Evolutionary conservation across 2,888 invertebrate genomes (phyloP).

Genomic region (Prostheceraeus crozeri): DNA sequence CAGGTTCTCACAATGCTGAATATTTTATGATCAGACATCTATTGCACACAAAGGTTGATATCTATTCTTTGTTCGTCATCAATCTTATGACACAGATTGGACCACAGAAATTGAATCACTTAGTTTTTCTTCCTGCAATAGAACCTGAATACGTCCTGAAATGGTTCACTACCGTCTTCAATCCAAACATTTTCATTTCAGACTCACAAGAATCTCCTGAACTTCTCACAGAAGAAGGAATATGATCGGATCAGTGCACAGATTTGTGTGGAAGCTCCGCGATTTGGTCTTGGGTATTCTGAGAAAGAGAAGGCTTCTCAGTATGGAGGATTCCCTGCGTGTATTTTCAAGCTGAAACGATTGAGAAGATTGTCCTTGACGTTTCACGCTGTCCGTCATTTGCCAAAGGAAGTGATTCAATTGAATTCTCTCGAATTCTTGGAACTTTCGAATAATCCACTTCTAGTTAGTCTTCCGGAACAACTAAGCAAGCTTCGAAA

Average conservation of each 20-base stretch:
- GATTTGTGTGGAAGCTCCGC: not conserved
- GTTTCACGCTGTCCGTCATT: not conserved
- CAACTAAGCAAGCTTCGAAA: not conserved
- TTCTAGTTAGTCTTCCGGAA: not conserved
- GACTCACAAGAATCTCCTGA: too few relatives aligned
- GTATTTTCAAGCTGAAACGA: not conserved
- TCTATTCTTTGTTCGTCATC: too few relatives aligned
- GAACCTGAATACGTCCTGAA: too few relatives aligned
- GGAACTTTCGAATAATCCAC: not conserved
- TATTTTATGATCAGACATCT: too few relatives aligned
- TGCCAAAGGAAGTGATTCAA: not conserved
- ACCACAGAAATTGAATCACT: too few relatives aligned
- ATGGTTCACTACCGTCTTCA: too few relatives aligned
- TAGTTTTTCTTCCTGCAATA: too few relatives aligned
- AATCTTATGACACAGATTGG: too few relatives aligned
- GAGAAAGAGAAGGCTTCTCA: not conserved
- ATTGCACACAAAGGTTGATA: too few relatives aligned
- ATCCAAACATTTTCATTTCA: too few relatives aligned
- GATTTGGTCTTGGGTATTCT: not conserved
- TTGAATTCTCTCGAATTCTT: not conserved
- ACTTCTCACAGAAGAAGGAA: too few relatives aligned
- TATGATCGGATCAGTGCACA: not conserved
- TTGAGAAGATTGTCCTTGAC: not conserved
- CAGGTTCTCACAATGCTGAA: too few relatives aligned
- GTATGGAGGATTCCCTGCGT: not conserved